Base-by-base conservation (phyloP, 2,888 invertebrate species). In the Oligia strigilis region DNA sequence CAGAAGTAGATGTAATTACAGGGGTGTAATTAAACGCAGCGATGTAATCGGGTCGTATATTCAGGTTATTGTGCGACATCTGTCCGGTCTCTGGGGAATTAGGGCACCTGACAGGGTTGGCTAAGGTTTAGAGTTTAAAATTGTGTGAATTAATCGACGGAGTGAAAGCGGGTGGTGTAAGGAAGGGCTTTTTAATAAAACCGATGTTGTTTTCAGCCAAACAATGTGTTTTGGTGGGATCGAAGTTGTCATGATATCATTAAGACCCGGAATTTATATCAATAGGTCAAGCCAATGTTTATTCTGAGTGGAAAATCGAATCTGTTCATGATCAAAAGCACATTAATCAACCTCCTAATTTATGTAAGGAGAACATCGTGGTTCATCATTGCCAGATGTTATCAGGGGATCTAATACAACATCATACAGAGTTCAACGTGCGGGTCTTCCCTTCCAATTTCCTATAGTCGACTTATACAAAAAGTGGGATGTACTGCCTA, bases 1-100 rank as follows among this genome's bases (percentile, higher is more conserved):
- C 74, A 62, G 17, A 67, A 84, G n/a, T 80, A 67, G 1, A 4
- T 49, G 74, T 80, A 40, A 76, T 82, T 67, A 76, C 71, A 60
- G 19, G 17, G 29, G 46, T 62, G 40, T 66, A 75, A 84, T 80
- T 84, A 84, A 67, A 75, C 80, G 58, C 49, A 65, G 58, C 36
- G 62, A 72, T 76, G n/a, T 83, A 85, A 76, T 72, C 83, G 75
- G 55, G 74, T 40, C 74, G 71, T 60, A 19, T 66, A 49, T 70
- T 55, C 40, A 58, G 13, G 72, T 70, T 75, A 72, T 19, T 49
- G 14, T 40, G 17, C 36, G 69, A 83, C 84, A 72, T 78, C 71
- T 84, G 80, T 72, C 62, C 55, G 71, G 23, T 14, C 36, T 23
- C 49, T 17, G 9, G n/a, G 58, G 71, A 84, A 62, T 72, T 64